Evolutionary conservation across 1,140 invertebrate species (phyloP).

Genomic region (Eumaeus atala): DNA sequence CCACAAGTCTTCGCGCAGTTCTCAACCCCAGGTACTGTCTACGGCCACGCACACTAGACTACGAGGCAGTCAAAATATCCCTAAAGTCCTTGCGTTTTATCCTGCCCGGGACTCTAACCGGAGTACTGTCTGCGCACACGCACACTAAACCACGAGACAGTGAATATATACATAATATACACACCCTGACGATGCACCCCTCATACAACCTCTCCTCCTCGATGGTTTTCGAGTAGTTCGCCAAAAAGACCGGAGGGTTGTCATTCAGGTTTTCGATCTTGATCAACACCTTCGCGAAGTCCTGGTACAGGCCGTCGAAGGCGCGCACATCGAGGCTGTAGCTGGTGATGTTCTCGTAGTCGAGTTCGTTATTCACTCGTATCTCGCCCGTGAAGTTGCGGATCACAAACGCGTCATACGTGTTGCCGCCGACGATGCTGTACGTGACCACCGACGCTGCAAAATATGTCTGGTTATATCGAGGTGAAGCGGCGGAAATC

Average conservation of each 20-base stretch:
- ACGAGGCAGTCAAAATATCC: no score
- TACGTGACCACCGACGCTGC: constrained; percentile 85
- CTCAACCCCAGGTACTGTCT: no score
- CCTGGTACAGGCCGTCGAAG: constrained; percentile 85
- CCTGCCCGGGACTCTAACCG: no score
- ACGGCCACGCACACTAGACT: no score
- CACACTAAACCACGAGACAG: no score
- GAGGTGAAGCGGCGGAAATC: no score
- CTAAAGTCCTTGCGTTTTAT: no score
- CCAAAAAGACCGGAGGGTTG: constrained; percentile 84
- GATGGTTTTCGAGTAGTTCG: constrained; percentile 80
- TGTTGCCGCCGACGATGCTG: constrained; percentile 86
- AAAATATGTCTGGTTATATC: constrained; percentile 17
- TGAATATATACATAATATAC: constrained; percentile 4
- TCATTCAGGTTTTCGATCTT: constrained; percentile 89
- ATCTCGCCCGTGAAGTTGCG: constrained; percentile 87
- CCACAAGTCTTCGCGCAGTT: no score
- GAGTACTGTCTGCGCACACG: no score
- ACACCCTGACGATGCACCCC: constrained; percentile 78
- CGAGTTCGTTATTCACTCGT: constrained; percentile 81
- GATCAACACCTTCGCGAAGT: constrained; percentile 84
- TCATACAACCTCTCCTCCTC: constrained; percentile 79
- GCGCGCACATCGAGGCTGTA: constrained; percentile 85
- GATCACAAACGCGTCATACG: constrained; percentile 85
- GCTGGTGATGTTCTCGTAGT: constrained; percentile 88